phyloP scores from a whole-genome alignment of 2,113 vertebrate genomes.

The Tychaedon coryphoeus region DNA sequence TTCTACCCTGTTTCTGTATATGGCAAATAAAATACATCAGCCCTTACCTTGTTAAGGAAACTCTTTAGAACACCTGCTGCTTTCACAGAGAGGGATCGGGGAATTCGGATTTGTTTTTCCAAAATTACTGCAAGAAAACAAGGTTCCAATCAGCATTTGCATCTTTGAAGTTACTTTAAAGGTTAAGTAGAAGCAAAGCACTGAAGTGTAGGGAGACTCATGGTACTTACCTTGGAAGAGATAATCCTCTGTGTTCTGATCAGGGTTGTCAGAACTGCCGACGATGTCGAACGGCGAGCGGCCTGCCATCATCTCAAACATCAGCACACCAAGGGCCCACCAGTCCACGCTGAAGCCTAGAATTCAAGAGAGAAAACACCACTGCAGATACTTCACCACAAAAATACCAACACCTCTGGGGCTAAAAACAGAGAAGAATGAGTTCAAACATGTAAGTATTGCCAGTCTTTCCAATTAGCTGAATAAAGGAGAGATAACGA shows the following conservation, averaged over 20 bases:
- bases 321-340: conserved; percentile 97
- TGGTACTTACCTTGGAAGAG: conserved; percentile 92
- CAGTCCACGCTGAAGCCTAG: conserved; percentile 96
- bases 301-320: conserved; percentile 99
- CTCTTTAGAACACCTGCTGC: conserved; percentile 97
- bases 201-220: not conserved
- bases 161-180: not conserved
- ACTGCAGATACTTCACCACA: not conserved
- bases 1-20: not conserved
- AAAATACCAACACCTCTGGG: not conserved
- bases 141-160: not conserved
- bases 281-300: conserved; percentile 97
- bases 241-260: conserved; percentile 99
- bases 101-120: conserved; percentile 98
- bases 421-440: not conserved
- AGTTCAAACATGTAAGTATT: accelerated
- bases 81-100: conserved; percentile 96
- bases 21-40: not conserved
- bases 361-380: conserved; percentile 26
- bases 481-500: not conserved
- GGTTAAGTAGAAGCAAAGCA: not conserved
- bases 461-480: not conserved
- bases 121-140: conserved; percentile 87
- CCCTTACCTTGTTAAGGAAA: conserved; percentile 95
- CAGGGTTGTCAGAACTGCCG: conserved; percentile 96